Evolutionary conservation across 2,888 invertebrate genomes (phyloP).

Genomic region (Hemicrepidius hirtus): DNA sequence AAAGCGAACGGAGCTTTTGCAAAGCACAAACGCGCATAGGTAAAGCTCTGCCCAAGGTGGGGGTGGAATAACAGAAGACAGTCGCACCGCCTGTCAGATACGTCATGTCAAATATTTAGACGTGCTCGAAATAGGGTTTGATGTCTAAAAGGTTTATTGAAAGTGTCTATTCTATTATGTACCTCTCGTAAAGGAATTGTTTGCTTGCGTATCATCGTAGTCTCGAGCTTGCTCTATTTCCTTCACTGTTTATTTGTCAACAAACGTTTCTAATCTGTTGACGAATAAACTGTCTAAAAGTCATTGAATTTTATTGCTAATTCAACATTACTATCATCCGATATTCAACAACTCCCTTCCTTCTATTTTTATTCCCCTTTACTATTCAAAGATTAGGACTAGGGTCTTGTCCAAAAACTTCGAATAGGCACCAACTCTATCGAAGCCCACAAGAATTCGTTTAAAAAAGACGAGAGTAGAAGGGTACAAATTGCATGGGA

Average conservation of each 20-base stretch:
- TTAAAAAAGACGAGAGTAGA: too few species aligned
- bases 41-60: slow-evolving; percentile 62
- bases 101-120: slow-evolving; percentile 66
- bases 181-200: slow-evolving; percentile 54
- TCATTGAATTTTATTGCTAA: background rate
- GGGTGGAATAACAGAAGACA: slow-evolving; percentile 64
- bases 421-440: too few species aligned
- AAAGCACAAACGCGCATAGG: slow-evolving; percentile 58
- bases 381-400: too few species aligned
- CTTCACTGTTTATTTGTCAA: slow-evolving; percentile 48
- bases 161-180: slow-evolving; percentile 57
- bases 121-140: slow-evolving; percentile 61
- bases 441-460: too few species aligned
- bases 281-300: too few species aligned
- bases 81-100: slow-evolving; percentile 67
- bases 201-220: slow-evolving; percentile 52
- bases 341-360: too few species aligned
- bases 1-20: slow-evolving; percentile 48
- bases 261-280: slow-evolving; percentile 31
- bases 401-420: too few species aligned
- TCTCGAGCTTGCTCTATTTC: slow-evolving; percentile 46
- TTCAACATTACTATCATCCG: too few species aligned
- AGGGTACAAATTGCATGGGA: too few species aligned
- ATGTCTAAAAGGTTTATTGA: slow-evolving; percentile 59
- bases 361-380: too few species aligned